Percentiles rank a stretch among this genome's conserved stretches.
Evolutionary conservation across 2,888 invertebrate species (phyloP).

Genomic region (Macropis europaea): DNA sequence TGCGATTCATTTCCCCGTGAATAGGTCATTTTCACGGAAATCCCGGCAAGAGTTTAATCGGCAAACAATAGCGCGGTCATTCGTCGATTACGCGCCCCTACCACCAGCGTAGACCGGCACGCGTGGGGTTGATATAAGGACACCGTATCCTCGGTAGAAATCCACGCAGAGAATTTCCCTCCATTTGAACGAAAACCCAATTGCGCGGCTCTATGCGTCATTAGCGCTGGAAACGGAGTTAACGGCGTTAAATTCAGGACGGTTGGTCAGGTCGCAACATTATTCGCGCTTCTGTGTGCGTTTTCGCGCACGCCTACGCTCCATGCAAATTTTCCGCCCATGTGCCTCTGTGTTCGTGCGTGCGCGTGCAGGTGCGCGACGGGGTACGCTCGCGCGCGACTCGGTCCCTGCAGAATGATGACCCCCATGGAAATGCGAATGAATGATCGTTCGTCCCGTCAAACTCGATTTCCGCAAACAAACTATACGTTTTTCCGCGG

Average conservation of each 20-base stretch:
- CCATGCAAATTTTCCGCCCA: no score
- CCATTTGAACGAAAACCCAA: conserved; percentile 69
- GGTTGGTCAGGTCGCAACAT: conserved; percentile 67
- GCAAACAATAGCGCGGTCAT: conserved; percentile 35
- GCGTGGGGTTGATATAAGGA: conserved; percentile 51
- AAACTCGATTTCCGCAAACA: conserved; percentile 52
- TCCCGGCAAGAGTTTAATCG: conserved; percentile 44
- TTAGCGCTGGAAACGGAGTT: conserved; percentile 74
- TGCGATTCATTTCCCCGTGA: no score
- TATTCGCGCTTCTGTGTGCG: conserved; percentile 68
- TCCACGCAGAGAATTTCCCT: conserved; percentile 52
- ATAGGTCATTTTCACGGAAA: conserved; percentile 56
- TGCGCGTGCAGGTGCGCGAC: conserved; percentile 4
- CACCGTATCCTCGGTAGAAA: conserved; percentile 55
- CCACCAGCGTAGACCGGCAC: neutral
- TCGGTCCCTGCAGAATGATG: conserved; percentile 36
- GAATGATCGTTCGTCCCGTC: conserved; percentile 58
- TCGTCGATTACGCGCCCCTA: conserved; percentile 12
- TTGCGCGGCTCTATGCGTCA: conserved; percentile 73
- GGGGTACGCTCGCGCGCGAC: neutral
- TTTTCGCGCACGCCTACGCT: no score
- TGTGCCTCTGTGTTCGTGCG: conserved; percentile 3
- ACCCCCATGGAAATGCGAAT: conserved; percentile 59
- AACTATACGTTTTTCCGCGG: conserved; percentile 37
- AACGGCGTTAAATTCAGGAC: conserved; percentile 69